A percentile compares a stretch with the other conserved stretches of the same genome.
phyloP scores from a whole-genome alignment of 2,888 invertebrate genomes.

The Mesodorylaimus sp. region DNA sequence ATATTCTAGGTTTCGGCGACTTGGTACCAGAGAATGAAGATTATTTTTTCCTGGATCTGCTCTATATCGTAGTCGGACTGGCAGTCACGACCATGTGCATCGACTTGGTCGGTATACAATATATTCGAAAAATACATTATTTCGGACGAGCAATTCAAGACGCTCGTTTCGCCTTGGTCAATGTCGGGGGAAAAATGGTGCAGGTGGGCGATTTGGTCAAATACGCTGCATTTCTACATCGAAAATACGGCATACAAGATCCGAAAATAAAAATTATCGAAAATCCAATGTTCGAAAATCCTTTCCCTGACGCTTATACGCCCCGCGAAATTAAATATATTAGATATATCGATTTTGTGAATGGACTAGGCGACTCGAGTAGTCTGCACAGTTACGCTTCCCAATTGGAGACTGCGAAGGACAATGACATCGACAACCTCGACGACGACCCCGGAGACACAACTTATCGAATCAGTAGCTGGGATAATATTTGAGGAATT shows the following conservation, averaged over 20 bases:
- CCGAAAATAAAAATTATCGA: not conserved
- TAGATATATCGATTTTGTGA: conserved; percentile 14
- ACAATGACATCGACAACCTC: too few species aligned
- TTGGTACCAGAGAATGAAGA: conserved; percentile 24
- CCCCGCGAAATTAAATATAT: conserved; percentile 28
- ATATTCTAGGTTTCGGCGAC: conserved; percentile 26
- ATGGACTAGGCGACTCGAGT: too few species aligned
- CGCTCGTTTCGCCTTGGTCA: conserved; percentile 27
- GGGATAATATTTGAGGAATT: too few species aligned
- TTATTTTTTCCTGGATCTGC: conserved; percentile 26
- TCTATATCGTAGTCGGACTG: conserved; percentile 28
- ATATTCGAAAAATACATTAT: conserved; percentile 29
- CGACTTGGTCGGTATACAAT: conserved; percentile 28
- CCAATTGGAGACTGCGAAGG: not conserved
- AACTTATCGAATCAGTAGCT: too few species aligned
- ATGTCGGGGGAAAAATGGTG: conserved; percentile 29
- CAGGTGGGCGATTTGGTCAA: conserved; percentile 28
- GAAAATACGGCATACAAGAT: conserved; percentile 9
- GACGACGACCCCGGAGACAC: too few species aligned
- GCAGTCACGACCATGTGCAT: conserved; percentile 31
- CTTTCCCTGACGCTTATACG: conserved; percentile 19
- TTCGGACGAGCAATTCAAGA: conserved; percentile 27
- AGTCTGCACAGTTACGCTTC: not conserved
- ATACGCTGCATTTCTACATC: conserved; percentile 26
- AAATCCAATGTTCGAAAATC: not conserved